phyloP scores from a whole-genome alignment of 2,113 vertebrate genomes.

The Pogonocichla stellata region DNA sequence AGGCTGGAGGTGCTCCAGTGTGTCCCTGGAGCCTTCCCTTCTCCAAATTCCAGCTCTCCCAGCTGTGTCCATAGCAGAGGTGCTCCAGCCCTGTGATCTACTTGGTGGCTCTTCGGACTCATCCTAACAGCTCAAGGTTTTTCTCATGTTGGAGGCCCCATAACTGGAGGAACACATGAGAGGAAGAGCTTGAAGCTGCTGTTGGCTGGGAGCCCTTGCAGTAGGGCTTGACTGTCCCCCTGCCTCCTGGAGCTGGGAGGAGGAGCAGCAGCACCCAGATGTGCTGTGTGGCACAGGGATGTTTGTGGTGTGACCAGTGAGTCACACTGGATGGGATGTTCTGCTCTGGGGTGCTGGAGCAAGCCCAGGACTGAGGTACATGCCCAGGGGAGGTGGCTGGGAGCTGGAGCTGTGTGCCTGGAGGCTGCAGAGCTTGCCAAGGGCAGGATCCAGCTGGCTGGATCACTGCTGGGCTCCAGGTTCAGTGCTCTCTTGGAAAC shows the following conservation, averaged over 20 bases:
- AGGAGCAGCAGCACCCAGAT: neutral
- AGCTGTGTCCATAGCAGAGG: neutral
- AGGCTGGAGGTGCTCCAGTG: neutral
- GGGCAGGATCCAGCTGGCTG: neutral
- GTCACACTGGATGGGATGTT: neutral
- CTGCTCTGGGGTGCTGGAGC: neutral
- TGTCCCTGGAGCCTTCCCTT: neutral
- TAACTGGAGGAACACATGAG: fast-evolving
- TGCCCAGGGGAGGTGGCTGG: neutral
- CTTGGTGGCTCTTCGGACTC: neutral
- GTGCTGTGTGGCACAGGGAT: neutral
- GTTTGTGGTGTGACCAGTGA: neutral
- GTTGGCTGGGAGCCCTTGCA: neutral
- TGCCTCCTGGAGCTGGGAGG: neutral
- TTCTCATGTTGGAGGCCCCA: fast-evolving
- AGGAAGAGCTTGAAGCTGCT: neutral
- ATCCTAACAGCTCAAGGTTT: neutral
- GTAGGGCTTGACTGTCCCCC: neutral
- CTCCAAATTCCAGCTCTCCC: fast-evolving
- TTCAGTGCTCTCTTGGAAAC: neutral
- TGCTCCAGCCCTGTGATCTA: neutral
- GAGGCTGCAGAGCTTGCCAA: neutral
- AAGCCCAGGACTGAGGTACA: neutral
- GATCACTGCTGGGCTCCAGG: neutral
- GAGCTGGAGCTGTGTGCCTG: neutral